Base-by-base conservation (phyloP, 2,113 vertebrate species). In the Cyprinodon variegatus region DNA sequence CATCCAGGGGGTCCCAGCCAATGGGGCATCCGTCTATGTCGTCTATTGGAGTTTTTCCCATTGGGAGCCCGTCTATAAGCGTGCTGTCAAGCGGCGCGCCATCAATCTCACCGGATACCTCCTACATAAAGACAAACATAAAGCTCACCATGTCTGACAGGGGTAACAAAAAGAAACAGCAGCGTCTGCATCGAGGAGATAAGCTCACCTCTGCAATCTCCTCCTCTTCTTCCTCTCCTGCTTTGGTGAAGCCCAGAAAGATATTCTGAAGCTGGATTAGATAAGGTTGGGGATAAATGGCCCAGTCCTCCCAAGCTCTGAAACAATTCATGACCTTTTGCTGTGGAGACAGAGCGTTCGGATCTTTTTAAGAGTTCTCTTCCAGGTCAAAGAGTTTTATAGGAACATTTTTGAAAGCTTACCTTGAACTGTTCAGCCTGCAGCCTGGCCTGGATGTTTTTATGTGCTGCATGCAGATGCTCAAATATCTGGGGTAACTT, bases 351-450 rank as follows among this genome's bases (percentile, higher is more conserved):
- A 17, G 8, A 15, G 70, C 1, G 62, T 36, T 4, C n/a, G 59
- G 4, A 61, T 12, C n/a, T 11, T 68, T 68, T 46, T n/a, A 3
- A 11, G 6, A 50, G 13, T 60, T 3, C 36, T 20, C 38, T 15
- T 62, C n/a, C 61, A 46, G 3, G 17, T 43, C 59, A 4, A n/a
- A 29, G 29, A 29, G 29, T 50, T 64, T 64, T 78, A 61, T n/a
- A 13, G 12, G 50, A 71, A 45, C 36, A 14, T 64, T 61, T 12
- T 61, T 62, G 43, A n/a, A 4, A 61, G 50, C 10, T 82, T 83
- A 95, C 95, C 94, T 95, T 95, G 74, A 95, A 95, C 89, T 94
- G 94, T 69, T 95, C 95, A 1, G 95, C 95, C 72, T 95, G 95
- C 72, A 95, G 89, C 66, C 95, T 88, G 68, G 93, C 94, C 82